Percentiles rank a stretch among this genome's conserved stretches.
These are phyloP conservation scores for Drosophila tani DNA, from an alignment of 1,140 invertebrate genomes.

Conservation along the genomic window DNA sequence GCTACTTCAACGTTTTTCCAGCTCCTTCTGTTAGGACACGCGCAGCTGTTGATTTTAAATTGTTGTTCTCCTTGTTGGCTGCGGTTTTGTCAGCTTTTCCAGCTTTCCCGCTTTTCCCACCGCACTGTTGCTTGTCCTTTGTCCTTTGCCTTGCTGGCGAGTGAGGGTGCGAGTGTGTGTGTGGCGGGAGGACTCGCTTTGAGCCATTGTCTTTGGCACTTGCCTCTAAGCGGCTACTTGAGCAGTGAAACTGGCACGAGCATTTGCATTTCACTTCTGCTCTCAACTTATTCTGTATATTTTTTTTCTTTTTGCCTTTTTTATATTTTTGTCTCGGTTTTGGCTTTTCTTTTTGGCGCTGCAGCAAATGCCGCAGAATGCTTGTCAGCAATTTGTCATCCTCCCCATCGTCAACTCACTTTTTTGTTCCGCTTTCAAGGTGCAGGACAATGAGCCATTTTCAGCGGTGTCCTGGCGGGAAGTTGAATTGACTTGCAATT, in stretches of 20 bases:
- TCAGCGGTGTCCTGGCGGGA: background rate
- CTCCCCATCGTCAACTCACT: conserved; percentile 7
- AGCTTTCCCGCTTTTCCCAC: conserved; percentile 3
- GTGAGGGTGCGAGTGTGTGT: conserved; percentile 3
- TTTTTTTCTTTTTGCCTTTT: conserved; percentile 8
- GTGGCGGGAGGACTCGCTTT: conserved; percentile 34
- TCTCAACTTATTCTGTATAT: conserved; percentile 19
- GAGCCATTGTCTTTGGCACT: conserved; percentile 74
- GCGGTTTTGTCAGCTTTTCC: conserved; percentile 67
- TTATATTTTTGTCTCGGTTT: conserved; percentile 10
- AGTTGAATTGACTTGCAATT: conserved; percentile 24
- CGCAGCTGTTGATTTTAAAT: conserved; percentile 81
- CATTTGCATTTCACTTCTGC: conserved; percentile 50
- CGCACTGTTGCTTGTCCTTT: conserved; percentile 26
- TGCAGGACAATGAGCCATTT: conserved; percentile 28
- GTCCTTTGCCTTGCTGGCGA: conserved; percentile 32
- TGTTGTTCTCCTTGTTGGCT: conserved; percentile 60
- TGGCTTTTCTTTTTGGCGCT: conserved; percentile 34
- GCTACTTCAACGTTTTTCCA: conserved; percentile 49
- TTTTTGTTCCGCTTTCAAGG: conserved; percentile 47
- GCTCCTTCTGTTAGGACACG: conserved; percentile 52
- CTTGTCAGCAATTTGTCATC: conserved; percentile 58
- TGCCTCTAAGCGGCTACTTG: conserved; percentile 75
- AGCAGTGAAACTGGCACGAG: conserved; percentile 70
- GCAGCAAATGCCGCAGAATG: conserved; percentile 58